These are phyloP conservation scores for Aquatica leii DNA, from an alignment of 2,888 invertebrate genomes.

Conservation along the genomic window DNA sequence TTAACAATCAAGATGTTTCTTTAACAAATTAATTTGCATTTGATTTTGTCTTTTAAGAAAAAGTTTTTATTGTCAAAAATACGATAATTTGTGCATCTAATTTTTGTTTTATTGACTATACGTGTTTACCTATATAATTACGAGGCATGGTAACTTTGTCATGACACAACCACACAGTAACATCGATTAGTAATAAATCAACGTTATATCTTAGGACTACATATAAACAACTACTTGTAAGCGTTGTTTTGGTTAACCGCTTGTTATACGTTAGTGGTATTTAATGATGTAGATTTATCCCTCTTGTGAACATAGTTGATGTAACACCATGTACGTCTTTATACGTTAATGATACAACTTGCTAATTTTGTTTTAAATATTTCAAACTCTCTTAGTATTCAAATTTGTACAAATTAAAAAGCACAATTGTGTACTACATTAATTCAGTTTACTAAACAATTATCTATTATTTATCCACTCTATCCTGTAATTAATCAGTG, in stretches of 20 bases:
- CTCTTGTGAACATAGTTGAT: slow-evolving; percentile 4
- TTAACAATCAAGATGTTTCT: not conserved
- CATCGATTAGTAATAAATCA: slow-evolving; percentile 44
- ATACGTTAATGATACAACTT: slow-evolving; percentile 2
- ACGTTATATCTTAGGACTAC: slow-evolving; percentile 31
- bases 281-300: slow-evolving; percentile 13
- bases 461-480: too few relatives aligned
- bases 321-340: slow-evolving; percentile 8
- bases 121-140: slow-evolving; percentile 34
- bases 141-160: slow-evolving; percentile 42
- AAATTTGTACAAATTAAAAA: too few relatives aligned
- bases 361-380: not conserved
- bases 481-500: too few relatives aligned
- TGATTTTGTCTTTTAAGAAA: not conserved
- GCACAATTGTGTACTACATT: too few relatives aligned
- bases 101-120: too few relatives aligned
- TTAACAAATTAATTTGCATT: not conserved
- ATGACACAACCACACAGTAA: slow-evolving; percentile 31
- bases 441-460: too few relatives aligned
- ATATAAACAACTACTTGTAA: slow-evolving; percentile 23
- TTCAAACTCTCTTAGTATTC: too few relatives aligned
- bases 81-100: not conserved
- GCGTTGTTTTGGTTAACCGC: slow-evolving; percentile 21
- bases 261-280: slow-evolving; percentile 15
- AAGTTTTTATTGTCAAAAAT: slow-evolving; percentile 2